These are phyloP conservation scores for Alcis repandata DNA, from an alignment of 2,888 invertebrate species.

Conservation along the genomic window DNA sequence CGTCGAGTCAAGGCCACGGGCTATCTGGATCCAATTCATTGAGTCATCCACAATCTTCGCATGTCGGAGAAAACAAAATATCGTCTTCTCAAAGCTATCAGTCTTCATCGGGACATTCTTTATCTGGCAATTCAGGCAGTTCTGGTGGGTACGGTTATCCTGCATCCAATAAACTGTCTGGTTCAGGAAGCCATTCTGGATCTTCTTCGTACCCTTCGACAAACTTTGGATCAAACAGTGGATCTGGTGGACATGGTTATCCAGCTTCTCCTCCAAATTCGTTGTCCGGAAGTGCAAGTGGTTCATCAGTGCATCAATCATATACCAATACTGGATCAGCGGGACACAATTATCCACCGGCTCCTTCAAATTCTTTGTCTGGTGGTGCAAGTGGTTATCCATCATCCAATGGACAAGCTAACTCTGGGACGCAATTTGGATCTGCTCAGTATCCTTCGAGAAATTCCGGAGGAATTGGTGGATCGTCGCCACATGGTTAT, in stretches of 20 bases:
- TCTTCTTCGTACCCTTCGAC: neutral
- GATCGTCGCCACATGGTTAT: neutral
- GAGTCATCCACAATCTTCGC: neutral
- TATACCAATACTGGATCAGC: too few species aligned
- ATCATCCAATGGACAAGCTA: neutral
- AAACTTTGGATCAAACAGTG: neutral
- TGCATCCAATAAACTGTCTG: neutral
- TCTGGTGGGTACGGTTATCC: neutral
- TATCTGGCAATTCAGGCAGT: slow-evolving; percentile 3
- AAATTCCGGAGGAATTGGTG: neutral
- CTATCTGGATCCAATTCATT: neutral
- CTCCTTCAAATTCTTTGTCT: neutral
- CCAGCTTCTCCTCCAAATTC: neutral
- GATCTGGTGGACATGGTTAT: neutral
- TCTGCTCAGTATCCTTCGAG: neutral
- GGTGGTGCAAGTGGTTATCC: slow-evolving; percentile 4
- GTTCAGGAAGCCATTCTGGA: neutral
- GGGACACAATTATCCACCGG: too few species aligned
- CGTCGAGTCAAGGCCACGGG: neutral
- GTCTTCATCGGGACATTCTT: neutral
- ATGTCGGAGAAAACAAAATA: neutral
- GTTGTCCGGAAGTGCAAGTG: neutral
- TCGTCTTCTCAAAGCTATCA: slow-evolving; percentile 13
- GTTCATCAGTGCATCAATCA: neutral
- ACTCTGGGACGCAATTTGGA: neutral